Evolutionary conservation across 2,113 vertebrate species (phyloP), one percentile per base, ranked within the genome.

Genomic region (Furnarius figulus): DNA sequence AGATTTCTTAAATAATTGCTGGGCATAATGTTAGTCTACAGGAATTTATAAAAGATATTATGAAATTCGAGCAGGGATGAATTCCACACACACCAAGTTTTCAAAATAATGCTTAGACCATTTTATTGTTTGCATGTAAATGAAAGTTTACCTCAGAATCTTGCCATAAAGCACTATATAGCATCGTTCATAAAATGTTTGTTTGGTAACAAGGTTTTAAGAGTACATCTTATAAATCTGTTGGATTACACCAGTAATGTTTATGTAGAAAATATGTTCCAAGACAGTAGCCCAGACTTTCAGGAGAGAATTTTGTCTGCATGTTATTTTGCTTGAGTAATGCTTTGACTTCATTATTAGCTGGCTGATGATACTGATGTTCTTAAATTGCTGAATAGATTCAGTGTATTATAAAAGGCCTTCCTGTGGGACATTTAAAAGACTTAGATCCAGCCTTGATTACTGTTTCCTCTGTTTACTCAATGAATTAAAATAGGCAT

Each of bases 1-100:
- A 76, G 86, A 86, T 92, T 94, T 94, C 76, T 93, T 92, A 75
- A 97, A 78, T 94, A 97, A 92, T 90, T 90, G 61, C 73, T 84
- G 78, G 88, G 65, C 83, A 84, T 40, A 61, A 47, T 87, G 94
- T 94, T 23, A 56, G 58, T 73, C 73, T 62, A 22, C 63, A 73
- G 58, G n/a, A 93, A 85, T 47, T 91, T 87, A 71, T 23, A 71
- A 42, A 92, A 76, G 58, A 66, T 70, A 39, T 28, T 87, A 83
- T 52, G 67, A 91, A 88, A 90, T 24, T 63, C 42, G 46, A 83
- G 33, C 55, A 44, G 52, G 25, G 85, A 63, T 67, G 35, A 91
- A 86, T 93, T 95, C 59, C 0, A 11, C 67, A 10, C 10, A 11
- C 72, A 83, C 91, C 39, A 71, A 88, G 47, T 84, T 91, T 55